Conservation (phyloP, 2,113 vertebrate species). For the Ardeotis arabs region DNA sequence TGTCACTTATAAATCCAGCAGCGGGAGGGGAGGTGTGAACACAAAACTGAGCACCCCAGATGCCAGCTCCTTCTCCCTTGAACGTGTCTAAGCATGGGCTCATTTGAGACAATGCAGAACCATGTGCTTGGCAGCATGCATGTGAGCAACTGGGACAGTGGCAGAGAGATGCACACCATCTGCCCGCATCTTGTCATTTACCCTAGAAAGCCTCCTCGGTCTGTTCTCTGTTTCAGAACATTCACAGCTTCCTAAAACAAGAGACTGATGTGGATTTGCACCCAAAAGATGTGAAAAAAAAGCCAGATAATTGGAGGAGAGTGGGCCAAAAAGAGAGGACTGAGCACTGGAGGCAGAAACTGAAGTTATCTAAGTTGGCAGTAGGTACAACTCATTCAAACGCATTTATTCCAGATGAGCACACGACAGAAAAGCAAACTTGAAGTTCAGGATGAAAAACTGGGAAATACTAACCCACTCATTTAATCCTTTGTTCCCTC, state of each 20-base stretch:
- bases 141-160: neutral
- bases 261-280: neutral
- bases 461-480: neutral
- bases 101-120: neutral
- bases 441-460: neutral
- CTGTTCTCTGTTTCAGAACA: constrained; percentile 5
- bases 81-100: neutral
- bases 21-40: neutral
- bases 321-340: neutral
- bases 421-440: neutral
- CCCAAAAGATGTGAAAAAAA: neutral
- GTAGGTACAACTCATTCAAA: neutral
- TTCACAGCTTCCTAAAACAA: neutral
- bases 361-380: neutral
- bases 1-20: constrained; percentile 15
- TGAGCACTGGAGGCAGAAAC: neutral
- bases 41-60: neutral
- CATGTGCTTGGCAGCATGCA: neutral
- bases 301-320: neutral
- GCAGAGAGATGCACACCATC: neutral
- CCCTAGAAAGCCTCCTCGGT: neutral
- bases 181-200: neutral
- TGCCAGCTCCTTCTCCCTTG: neutral
- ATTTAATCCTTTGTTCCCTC: neutral
- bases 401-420: neutral